Conservation (phyloP, 2,113 vertebrate species). For the Gallinago media region DNA sequence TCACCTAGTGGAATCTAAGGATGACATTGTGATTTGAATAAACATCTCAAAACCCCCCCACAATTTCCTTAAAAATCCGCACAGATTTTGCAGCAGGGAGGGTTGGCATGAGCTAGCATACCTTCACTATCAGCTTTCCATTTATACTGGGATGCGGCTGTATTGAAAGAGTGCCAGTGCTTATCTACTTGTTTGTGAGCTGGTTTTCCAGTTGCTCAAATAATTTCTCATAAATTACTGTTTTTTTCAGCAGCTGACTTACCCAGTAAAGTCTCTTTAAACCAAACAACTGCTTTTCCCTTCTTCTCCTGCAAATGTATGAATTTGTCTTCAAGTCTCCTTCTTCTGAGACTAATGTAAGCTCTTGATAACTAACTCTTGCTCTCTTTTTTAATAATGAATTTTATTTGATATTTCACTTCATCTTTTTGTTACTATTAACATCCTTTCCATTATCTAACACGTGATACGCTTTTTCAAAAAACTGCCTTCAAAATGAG, state of each 20-base stretch:
- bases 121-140: neutral
- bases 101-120: neutral
- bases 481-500: neutral
- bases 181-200: neutral
- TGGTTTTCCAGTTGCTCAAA: neutral
- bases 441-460: neutral
- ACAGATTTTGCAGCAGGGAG: neutral
- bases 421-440: neutral
- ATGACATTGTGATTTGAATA: neutral
- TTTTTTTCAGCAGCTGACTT: neutral
- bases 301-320: neutral
- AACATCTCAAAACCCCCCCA: neutral
- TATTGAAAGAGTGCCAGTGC: neutral
- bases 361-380: neutral
- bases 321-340: neutral
- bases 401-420: neutral
- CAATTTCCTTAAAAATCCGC: neutral
- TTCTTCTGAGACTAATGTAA: neutral
- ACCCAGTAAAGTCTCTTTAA: neutral
- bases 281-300: neutral
- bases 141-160: accelerated
- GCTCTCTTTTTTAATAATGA: neutral
- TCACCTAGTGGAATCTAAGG: neutral
- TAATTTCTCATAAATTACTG: neutral
- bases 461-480: neutral